These are phyloP conservation scores for Columba janthina DNA, from an alignment of 2,113 vertebrate species.

Conservation along the genomic window DNA sequence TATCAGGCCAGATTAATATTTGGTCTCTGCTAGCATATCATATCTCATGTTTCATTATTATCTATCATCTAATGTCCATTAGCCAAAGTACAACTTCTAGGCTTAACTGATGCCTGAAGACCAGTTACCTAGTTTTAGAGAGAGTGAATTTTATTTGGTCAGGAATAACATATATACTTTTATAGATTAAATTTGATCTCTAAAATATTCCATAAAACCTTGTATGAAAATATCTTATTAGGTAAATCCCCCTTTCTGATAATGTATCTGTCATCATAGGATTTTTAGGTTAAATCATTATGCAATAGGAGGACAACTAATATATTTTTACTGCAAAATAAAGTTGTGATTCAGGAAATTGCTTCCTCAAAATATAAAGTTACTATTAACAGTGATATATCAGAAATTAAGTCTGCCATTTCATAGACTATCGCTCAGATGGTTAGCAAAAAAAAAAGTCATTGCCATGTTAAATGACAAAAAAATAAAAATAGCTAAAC, in stretches of 20 bases:
- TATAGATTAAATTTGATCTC: not conserved
- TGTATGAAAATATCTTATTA: not conserved
- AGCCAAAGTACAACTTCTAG: not conserved
- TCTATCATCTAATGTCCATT: not conserved
- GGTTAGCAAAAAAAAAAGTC: not conserved
- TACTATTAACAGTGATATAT: not conserved
- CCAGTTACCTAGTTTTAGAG: not conserved
- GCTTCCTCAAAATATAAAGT: not conserved
- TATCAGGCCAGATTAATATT: not conserved
- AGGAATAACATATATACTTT: not conserved
- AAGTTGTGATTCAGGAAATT: constrained; percentile 2
- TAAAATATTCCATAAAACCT: not conserved
- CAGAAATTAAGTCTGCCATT: not conserved
- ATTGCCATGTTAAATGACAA: not conserved
- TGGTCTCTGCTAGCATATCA: not conserved
- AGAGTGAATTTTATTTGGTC: not conserved
- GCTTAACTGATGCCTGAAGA: not conserved
- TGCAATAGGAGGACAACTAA: not conserved
- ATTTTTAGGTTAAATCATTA: not conserved
- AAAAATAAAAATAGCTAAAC: not conserved
- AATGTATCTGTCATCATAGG: not conserved
- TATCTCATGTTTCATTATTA: not conserved
- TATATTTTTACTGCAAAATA: not conserved
- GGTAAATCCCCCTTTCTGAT: not conserved
- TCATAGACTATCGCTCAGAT: not conserved